Conservation (phyloP, 1,140 invertebrate genomes). For the Drosophila nigrodunni region DNA sequence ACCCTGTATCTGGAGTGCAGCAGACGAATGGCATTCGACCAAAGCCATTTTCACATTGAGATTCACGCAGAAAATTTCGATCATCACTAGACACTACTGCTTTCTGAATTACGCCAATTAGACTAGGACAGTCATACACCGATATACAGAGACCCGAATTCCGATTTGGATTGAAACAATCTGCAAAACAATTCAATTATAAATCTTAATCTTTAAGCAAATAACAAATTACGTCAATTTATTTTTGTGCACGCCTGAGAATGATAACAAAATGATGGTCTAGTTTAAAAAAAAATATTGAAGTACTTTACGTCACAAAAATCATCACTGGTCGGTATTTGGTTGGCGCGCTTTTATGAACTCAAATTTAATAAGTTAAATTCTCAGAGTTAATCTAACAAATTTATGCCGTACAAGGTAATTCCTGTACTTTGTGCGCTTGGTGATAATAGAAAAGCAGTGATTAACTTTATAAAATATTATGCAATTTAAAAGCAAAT, state of each 20-base stretch:
- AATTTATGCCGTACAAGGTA: too few species aligned
- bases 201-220: background rate
- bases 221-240: background rate
- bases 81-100: constrained; percentile 29
- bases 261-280: too few species aligned
- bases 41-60: constrained; percentile 63
- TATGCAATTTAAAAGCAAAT: background rate
- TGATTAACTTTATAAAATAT: background rate
- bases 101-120: constrained; percentile 53
- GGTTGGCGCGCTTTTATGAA: too few species aligned
- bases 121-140: constrained; percentile 69
- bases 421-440: too few species aligned
- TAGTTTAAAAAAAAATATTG: too few species aligned
- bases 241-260: background rate
- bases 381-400: too few species aligned
- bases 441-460: too few species aligned
- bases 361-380: too few species aligned
- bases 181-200: constrained; percentile 22
- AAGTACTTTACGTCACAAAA: too few species aligned
- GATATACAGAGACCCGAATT: constrained; percentile 66
- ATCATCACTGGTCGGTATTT: too few species aligned
- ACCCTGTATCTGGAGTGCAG: constrained; percentile 62
- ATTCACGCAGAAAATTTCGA: constrained; percentile 56
- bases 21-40: constrained; percentile 68
- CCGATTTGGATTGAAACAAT: constrained; percentile 70